Conservation (phyloP, 1,140 invertebrate genomes). For the Heliconius eleuchia region DNA sequence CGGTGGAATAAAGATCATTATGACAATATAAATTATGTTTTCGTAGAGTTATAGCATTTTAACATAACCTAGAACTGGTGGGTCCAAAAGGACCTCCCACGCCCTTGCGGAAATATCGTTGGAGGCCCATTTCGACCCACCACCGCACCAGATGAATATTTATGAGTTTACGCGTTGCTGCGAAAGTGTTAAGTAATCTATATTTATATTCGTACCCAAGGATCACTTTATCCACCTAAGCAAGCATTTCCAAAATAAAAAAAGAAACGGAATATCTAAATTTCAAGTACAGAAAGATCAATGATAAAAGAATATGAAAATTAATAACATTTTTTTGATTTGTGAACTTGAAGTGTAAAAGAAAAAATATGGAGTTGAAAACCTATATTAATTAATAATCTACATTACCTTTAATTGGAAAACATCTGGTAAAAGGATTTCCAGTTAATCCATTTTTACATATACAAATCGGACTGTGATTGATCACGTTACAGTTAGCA, state of each 20-base stretch:
- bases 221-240: neutral
- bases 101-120: too few relatives aligned
- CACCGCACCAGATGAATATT: too few relatives aligned
- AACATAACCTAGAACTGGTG: too few relatives aligned
- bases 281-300: neutral
- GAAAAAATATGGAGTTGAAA: neutral
- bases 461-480: conserved; percentile 88
- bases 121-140: too few relatives aligned
- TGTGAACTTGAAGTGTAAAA: neutral
- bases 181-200: neutral
- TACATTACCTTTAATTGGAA: conserved; percentile 79
- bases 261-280: too few relatives aligned
- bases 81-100: too few relatives aligned
- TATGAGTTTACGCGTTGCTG: too few relatives aligned
- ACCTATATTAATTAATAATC: neutral
- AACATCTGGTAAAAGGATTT: conserved; percentile 87
- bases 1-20: neutral
- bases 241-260: too few relatives aligned
- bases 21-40: too few relatives aligned
- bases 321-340: neutral
- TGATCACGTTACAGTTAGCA: conserved; percentile 88
- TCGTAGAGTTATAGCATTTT: too few relatives aligned
- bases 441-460: conserved; percentile 85
- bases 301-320: too few relatives aligned
- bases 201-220: neutral